Conservation (phyloP, 1,140 invertebrate species). For the Tyrophagus putrescentiae region DNA sequence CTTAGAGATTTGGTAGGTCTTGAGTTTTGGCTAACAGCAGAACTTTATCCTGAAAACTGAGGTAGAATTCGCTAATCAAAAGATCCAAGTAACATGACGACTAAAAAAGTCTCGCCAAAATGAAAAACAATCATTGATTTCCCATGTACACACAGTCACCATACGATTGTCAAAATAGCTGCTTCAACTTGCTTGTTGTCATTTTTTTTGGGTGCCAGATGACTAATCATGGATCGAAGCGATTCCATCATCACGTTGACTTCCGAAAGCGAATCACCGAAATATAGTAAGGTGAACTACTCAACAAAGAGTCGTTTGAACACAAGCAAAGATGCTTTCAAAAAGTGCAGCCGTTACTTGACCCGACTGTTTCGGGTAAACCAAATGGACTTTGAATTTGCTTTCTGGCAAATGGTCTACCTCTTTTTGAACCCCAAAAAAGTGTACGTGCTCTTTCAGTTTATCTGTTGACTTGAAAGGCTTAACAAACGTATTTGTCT, state of each 20-base stretch:
- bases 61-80: neutral
- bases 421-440: conserved; percentile 88
- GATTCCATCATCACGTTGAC: neutral
- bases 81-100: neutral
- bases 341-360: conserved; percentile 19
- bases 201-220: too few species aligned
- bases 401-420: conserved; percentile 96
- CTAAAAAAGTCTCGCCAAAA: too few species aligned
- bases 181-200: neutral
- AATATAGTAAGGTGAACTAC: neutral
- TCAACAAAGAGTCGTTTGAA: neutral
- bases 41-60: neutral
- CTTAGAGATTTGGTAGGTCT: too few species aligned
- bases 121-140: too few species aligned
- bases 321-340: conserved; percentile 15
- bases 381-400: conserved; percentile 99
- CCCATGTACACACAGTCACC: too few species aligned
- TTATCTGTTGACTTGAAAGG: conserved; percentile 2
- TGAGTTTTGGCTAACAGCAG: too few species aligned
- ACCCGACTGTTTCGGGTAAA: conserved; percentile 15
- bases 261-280: neutral
- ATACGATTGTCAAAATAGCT: neutral
- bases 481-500: too few species aligned
- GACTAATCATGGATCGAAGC: neutral
- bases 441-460: conserved; percentile 46